A percentile compares a stretch with the other conserved stretches of the same genome.
phyloP scores from a whole-genome alignment of 2,888 invertebrate species.

The Galerucella calmariensis region DNA sequence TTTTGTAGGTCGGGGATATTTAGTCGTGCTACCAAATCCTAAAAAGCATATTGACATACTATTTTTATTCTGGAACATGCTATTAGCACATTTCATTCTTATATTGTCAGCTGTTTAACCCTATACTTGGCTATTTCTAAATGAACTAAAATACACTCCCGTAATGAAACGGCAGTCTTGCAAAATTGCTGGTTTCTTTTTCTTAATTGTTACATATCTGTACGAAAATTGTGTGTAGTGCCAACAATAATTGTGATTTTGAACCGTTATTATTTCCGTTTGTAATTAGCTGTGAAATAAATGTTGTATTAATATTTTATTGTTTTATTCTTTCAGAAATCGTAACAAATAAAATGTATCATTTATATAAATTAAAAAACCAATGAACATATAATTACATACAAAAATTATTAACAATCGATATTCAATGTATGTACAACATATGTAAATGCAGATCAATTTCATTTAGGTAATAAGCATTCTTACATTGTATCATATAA shows the following conservation, averaged over 20 bases:
- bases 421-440: constrained; percentile 39
- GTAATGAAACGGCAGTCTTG: neutral
- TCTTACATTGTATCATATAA: constrained; percentile 4
- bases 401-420: constrained; percentile 37
- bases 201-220: constrained; percentile 5
- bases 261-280: constrained; percentile 44
- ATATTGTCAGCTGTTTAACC: too few species aligned
- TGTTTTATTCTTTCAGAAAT: constrained; percentile 32
- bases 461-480: constrained; percentile 32
- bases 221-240: constrained; percentile 23
- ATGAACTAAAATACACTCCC: constrained; percentile 2
- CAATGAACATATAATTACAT: constrained; percentile 31
- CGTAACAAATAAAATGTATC: constrained; percentile 34
- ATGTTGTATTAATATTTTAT: constrained; percentile 55
- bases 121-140: neutral
- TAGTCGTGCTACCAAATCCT: too few species aligned
- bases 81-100: too few species aligned
- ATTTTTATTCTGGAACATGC: too few species aligned
- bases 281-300: constrained; percentile 61
- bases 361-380: constrained; percentile 37
- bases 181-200: neutral
- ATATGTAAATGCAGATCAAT: constrained; percentile 40
- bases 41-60: too few species aligned
- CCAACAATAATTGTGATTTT: constrained; percentile 22
- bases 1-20: too few species aligned